A percentile compares a stretch with the other conserved stretches of the same genome.
These are phyloP conservation scores for Passer montanus DNA, from an alignment of 2,113 vertebrate species.

Conservation along the genomic window DNA sequence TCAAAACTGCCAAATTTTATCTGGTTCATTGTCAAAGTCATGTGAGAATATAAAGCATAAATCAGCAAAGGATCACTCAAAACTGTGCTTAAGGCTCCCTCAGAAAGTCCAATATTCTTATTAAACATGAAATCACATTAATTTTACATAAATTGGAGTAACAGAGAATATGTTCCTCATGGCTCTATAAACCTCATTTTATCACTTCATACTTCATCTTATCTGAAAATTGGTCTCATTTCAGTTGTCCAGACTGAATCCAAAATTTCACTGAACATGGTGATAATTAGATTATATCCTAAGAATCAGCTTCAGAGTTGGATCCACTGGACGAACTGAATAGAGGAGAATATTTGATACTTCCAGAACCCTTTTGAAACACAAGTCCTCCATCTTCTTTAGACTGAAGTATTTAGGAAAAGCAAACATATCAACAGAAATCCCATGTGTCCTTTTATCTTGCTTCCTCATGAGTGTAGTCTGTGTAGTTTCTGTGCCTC, in stretches of 20 bases:
- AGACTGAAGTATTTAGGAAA: background rate
- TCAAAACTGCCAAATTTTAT: constrained; percentile 41
- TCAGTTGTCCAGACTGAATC: background rate
- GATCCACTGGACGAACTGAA: background rate
- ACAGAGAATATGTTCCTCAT: background rate
- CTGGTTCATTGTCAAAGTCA: constrained; percentile 41
- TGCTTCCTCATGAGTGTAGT: background rate
- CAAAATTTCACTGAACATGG: background rate
- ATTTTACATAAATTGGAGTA: background rate
- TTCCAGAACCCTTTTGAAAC: background rate
- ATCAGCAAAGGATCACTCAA: constrained; percentile 31
- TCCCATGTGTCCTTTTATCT: background rate
- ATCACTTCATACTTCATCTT: background rate
- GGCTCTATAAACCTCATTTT: background rate
- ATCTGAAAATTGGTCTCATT: background rate
- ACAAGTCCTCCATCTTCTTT: background rate
- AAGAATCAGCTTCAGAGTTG: background rate
- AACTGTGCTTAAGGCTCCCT: background rate
- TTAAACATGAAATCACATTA: background rate
- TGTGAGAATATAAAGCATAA: constrained; percentile 32
- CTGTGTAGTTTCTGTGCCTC: background rate
- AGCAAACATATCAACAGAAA: background rate
- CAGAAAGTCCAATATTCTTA: background rate
- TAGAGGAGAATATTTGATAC: background rate
- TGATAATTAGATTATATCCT: constrained; percentile 21